Base-by-base conservation (phyloP, 2,888 invertebrate genomes). In the Sisyra terminalis region DNA sequence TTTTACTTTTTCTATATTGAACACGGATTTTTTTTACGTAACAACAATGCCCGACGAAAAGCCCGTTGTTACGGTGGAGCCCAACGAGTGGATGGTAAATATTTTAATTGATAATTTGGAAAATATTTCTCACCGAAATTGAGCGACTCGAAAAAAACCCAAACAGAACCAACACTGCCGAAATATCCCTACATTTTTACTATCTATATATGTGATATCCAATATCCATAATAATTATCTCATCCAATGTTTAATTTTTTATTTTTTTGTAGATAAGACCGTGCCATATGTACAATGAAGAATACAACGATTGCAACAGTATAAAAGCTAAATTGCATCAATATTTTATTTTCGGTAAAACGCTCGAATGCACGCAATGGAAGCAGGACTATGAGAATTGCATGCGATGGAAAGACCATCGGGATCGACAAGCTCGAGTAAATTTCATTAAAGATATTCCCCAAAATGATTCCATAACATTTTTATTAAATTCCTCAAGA, bases 271-370 rank as follows among this genome's bases (percentile, higher is more conserved):
- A 88, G 88, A 76, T 89, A 39, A 68, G 84, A 50, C 76, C 80
- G 5, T 88, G 88, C 59, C 61, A 70, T n/a, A 52, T 73, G n/a
- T 90, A 90, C 55, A 70, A 79, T 52, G 81, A 78, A 42, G 89
- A 90, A 64, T 86, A 84, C 54, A 66, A 69, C 15, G 87, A 89
- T 49, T 90, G 90, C 57, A 77, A 64, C 41, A 78, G 82, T 50
- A 63, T 84, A 14, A 74, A 64, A 59, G 80, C 71, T 1, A 68
- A 88, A 49, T 86, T 90, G 52, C 79, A 92, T 57, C 92, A 92
- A 60, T 81, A 86, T 57, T 93, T 88, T 57, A 70, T 89, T 45
- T 68, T 69, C 60, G 92, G 92, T 1, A 65, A 81, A 54, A 59
- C 64, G 1, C 43, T 70, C 6, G 81, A 90, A 56, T 93, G 92